These are phyloP conservation scores for Grammomys dolichurus DNA, from an alignment of 2,113 vertebrate species.

Conservation along the genomic window DNA sequence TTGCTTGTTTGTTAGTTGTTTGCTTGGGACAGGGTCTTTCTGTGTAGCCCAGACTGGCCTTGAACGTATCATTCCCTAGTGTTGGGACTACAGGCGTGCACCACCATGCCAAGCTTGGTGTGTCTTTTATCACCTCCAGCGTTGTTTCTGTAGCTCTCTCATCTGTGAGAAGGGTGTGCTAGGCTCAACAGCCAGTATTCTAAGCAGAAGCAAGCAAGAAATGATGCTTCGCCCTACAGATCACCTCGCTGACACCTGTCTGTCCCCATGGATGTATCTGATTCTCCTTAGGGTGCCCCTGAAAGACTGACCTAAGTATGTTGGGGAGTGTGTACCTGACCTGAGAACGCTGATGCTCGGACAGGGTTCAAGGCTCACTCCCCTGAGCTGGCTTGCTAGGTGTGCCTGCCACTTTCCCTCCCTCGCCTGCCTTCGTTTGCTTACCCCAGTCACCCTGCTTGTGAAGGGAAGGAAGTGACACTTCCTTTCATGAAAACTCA, in stretches of 20 bases:
- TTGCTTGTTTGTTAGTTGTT: not conserved
- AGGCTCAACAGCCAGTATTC: not conserved
- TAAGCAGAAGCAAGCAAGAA: constrained; percentile 36
- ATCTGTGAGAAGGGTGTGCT: not conserved
- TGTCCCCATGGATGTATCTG: too few relatives aligned
- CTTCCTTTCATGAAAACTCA: constrained; percentile 84
- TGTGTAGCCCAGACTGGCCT: not conserved
- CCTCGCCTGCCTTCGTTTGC: not conserved
- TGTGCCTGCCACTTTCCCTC: not conserved
- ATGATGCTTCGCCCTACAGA: not conserved
- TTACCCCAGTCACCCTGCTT: constrained; percentile 34
- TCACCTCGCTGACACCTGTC: not conserved
- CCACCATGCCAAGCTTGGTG: not conserved
- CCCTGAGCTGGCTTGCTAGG: not conserved
- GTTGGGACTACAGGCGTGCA: not conserved
- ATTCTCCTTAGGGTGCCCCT: not conserved
- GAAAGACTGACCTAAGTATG: not conserved
- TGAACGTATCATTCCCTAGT: not conserved
- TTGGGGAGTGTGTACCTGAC: not conserved
- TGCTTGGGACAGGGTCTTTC: not conserved
- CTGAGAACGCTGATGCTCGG: not conserved
- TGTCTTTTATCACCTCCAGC: not conserved
- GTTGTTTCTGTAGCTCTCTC: not conserved
- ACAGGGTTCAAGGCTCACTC: not conserved
- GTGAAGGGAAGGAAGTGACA: constrained; percentile 77